Evolutionary conservation across 2,888 invertebrate genomes (phyloP).

Genomic region (Trachelus stipa): DNA sequence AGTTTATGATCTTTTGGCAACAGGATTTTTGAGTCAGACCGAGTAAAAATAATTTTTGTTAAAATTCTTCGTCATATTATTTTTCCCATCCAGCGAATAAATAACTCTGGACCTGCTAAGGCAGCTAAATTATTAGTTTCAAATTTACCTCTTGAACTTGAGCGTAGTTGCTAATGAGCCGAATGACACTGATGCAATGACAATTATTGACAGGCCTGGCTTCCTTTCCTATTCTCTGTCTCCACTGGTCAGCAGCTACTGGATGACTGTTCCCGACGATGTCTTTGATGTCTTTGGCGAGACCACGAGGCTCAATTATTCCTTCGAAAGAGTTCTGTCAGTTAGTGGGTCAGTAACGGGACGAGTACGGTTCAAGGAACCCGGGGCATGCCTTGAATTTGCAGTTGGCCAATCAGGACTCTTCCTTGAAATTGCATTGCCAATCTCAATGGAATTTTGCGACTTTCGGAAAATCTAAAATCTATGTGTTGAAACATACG

Average conservation of each 20-base stretch:
- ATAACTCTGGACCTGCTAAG: background rate
- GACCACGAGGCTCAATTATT: slow-evolving; percentile 38
- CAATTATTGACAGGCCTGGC: background rate
- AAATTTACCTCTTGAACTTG: background rate
- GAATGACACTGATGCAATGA: slow-evolving; percentile 2
- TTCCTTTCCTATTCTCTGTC: slow-evolving; percentile 24
- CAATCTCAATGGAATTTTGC: background rate
- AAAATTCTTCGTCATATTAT: background rate
- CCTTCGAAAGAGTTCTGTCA: slow-evolving; percentile 54
- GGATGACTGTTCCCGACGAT: slow-evolving; percentile 41
- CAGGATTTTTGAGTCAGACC: background rate
- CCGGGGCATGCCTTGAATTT: slow-evolving; percentile 28
- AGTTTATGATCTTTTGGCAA: background rate
- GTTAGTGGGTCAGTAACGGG: slow-evolving; percentile 66
- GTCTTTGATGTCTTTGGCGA: slow-evolving; percentile 24
- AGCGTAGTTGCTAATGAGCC: background rate
- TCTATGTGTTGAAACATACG: background rate
- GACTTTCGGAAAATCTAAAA: background rate
- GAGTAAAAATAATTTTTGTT: background rate
- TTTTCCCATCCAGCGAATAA: background rate
- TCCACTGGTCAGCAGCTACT: slow-evolving; percentile 41
- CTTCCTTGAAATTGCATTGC: background rate
- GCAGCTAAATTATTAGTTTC: background rate
- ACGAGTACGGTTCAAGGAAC: slow-evolving; percentile 61
- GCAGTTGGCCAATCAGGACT: slow-evolving; percentile 11